Evolutionary conservation across 2,888 invertebrate genomes (phyloP).

Genomic region (Drosophila paramelanica): DNA sequence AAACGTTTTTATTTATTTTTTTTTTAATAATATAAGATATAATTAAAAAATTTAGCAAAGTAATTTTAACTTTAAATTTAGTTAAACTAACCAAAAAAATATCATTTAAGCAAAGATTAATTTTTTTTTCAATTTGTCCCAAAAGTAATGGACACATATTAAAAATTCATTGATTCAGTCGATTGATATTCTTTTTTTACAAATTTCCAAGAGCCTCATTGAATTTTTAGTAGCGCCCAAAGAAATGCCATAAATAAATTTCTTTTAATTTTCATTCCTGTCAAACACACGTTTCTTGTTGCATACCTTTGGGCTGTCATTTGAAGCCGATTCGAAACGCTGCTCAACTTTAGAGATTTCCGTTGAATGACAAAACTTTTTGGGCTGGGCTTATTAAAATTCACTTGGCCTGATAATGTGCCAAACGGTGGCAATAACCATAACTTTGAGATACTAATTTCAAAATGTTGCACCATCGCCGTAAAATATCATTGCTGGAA

Average conservation of each 20-base stretch:
- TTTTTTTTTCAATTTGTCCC: background rate
- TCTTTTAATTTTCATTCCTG: conserved; percentile 46
- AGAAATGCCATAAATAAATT: conserved; percentile 49
- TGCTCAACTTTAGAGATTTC: conserved; percentile 11
- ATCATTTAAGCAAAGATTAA: background rate
- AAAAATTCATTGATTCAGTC: background rate
- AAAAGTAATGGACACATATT: background rate
- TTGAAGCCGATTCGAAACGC: conserved; percentile 23
- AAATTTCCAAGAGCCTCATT: background rate
- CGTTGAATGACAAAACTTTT: conserved; percentile 47
- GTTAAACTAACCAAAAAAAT: background rate
- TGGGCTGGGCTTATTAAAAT: conserved; percentile 64
- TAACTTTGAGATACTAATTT: conserved; percentile 77
- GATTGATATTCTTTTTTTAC: background rate
- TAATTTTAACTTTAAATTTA: no score
- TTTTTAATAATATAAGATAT: no score
- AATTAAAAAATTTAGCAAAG: no score
- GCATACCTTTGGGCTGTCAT: conserved; percentile 58
- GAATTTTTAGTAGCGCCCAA: conserved; percentile 15
- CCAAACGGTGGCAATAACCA: conserved; percentile 54
- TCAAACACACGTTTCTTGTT: conserved; percentile 40
- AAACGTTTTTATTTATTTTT: no score
- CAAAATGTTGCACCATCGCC: conserved; percentile 70
- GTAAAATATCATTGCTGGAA: conserved; percentile 59
- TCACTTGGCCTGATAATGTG: conserved; percentile 64